A percentile compares a stretch with the other conserved stretches of the same genome.
These are phyloP conservation scores for Chionodraco myersi DNA, from an alignment of 2,113 vertebrate species.

Conservation along the genomic window DNA sequence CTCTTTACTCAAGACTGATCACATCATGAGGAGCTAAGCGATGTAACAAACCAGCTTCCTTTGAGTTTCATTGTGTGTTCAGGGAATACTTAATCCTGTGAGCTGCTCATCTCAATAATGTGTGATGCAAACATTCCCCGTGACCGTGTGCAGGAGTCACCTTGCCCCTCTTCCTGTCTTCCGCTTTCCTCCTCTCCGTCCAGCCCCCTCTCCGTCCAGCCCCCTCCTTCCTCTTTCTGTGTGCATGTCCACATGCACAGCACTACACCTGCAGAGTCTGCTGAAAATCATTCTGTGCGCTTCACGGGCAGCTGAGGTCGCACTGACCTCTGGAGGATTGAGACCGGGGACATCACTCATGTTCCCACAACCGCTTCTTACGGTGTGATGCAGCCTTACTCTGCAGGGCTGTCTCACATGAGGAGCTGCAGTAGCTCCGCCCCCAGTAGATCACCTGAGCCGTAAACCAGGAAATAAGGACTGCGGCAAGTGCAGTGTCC, in stretches of 20 bases:
- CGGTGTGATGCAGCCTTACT: conserved; percentile 27
- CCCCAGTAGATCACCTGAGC: conserved; percentile 65
- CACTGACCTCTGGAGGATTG: conserved; percentile 54
- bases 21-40: not conserved
- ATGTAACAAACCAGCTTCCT: not conserved
- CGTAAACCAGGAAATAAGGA: conserved; percentile 68
- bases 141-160: conserved; percentile 60
- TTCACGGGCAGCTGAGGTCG: conserved; percentile 15
- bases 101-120: not conserved
- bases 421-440: conserved; percentile 26
- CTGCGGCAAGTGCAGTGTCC: conserved; percentile 64
- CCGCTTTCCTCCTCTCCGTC: conserved; percentile 41
- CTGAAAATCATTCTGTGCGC: conserved; percentile 4
- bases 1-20: not conserved
- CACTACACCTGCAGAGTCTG: conserved; percentile 43
- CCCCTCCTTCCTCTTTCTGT: conserved; percentile 28
- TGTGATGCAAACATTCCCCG: not conserved
- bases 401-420: conserved; percentile 10
- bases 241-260: not conserved
- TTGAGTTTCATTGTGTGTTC: not conserved
- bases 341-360: conserved; percentile 4
- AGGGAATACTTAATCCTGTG: not conserved
- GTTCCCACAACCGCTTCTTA: not conserved
- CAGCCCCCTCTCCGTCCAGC: conserved; percentile 33
- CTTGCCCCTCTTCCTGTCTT: conserved; percentile 62